Evolutionary conservation across 2,888 invertebrate species (phyloP).

Genomic region (Syrista parreyssii): DNA sequence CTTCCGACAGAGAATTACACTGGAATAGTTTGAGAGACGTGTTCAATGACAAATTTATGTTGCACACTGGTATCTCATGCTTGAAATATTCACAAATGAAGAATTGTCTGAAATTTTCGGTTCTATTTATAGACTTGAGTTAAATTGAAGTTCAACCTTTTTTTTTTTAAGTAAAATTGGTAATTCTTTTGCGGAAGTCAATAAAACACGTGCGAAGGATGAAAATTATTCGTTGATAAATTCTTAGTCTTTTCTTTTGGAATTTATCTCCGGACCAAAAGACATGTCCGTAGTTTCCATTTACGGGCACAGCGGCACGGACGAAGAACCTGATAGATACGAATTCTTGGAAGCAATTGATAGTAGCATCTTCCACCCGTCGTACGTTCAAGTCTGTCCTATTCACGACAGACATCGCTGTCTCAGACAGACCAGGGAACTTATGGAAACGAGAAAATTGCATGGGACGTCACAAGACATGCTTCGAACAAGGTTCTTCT

Average conservation of each 20-base stretch:
- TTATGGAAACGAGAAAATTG: constrained; percentile 48
- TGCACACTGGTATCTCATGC: neutral
- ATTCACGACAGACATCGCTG: constrained; percentile 56
- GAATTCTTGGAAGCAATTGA: constrained; percentile 42
- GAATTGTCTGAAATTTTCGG: neutral
- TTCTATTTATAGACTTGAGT: too few relatives aligned
- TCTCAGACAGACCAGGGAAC: constrained; percentile 57
- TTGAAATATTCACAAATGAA: neutral
- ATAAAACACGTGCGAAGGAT: neutral
- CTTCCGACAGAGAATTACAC: neutral
- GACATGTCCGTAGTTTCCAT: constrained; percentile 47
- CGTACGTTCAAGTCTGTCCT: constrained; percentile 54
- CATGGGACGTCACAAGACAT: constrained; percentile 32
- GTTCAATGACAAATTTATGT: neutral
- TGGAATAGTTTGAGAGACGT: neutral
- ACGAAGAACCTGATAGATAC: constrained; percentile 38
- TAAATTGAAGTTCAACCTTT: neutral
- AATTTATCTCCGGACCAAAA: neutral
- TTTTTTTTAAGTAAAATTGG: neutral
- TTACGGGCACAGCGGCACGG: constrained; percentile 49
- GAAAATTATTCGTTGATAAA: neutral
- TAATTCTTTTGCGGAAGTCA: neutral
- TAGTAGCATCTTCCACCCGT: constrained; percentile 38
- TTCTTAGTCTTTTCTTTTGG: neutral
- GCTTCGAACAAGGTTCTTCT: constrained; percentile 36